Conservation (phyloP, 2,888 invertebrate genomes). For the Melieria picta region DNA sequence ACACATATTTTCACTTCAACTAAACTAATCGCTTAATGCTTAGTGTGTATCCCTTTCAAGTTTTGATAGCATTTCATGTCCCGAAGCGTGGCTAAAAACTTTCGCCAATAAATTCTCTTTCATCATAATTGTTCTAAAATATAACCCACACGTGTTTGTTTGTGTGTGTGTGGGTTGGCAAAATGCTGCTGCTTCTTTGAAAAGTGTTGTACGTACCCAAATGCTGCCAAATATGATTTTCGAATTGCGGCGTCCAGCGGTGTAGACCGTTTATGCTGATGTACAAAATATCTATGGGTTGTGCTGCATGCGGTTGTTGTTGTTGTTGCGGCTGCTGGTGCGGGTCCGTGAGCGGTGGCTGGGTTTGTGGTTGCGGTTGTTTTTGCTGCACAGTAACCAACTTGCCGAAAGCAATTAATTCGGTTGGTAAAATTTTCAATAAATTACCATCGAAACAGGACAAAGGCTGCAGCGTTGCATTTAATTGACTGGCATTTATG, state of each 20-base stretch:
- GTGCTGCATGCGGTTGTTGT: constrained; percentile 26
- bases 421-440: constrained; percentile 64
- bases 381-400: constrained; percentile 54
- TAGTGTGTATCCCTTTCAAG: too few relatives aligned
- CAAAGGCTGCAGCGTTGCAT: constrained; percentile 62
- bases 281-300: constrained; percentile 57
- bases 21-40: too few relatives aligned
- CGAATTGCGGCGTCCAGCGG: constrained; percentile 64
- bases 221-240: constrained; percentile 65
- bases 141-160: too few relatives aligned
- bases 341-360: constrained; percentile 28
- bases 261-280: constrained; percentile 64
- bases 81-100: too few relatives aligned
- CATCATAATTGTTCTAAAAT: too few relatives aligned
- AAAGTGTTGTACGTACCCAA: constrained; percentile 56
- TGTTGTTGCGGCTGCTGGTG: constrained; percentile 36
- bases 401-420: constrained; percentile 66
- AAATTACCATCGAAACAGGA: constrained; percentile 63
- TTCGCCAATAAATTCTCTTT: too few relatives aligned
- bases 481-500: constrained; percentile 57
- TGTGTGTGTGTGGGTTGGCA: not conserved
- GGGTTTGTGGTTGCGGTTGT: constrained; percentile 46
- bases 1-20: not conserved
- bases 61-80: too few relatives aligned
- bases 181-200: too few relatives aligned